These are phyloP conservation scores for Sinonovacula constricta DNA, from an alignment of 1,140 invertebrate genomes.

Conservation along the genomic window DNA sequence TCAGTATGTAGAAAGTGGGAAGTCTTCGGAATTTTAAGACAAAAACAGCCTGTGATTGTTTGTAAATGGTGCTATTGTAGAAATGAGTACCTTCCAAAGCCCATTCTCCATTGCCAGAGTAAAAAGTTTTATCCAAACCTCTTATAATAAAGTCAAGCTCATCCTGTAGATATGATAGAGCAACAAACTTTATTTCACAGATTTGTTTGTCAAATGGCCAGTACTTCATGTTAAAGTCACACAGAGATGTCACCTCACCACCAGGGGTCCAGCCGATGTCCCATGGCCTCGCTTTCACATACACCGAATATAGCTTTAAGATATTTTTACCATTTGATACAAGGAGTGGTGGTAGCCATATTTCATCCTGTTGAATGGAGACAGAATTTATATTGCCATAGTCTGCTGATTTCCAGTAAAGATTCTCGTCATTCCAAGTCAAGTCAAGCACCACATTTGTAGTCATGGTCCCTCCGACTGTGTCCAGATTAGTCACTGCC, in stretches of 20 bases:
- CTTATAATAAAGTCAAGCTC: not conserved
- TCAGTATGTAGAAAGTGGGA: not conserved
- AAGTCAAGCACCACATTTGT: not conserved
- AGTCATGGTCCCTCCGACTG: slow-evolving; percentile 4
- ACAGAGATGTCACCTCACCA: not conserved
- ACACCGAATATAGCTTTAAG: not conserved
- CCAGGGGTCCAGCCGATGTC: not conserved
- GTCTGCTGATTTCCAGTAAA: slow-evolving; percentile 9
- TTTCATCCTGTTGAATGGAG: not conserved
- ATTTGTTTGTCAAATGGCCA: slow-evolving; percentile 26
- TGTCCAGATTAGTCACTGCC: not conserved
- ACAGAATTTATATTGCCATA: slow-evolving; percentile 1
- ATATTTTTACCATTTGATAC: not conserved
- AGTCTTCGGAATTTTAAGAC: not conserved
- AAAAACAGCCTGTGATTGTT: not conserved
- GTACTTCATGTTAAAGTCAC: slow-evolving; percentile 13
- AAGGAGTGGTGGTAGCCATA: slow-evolving; percentile 11
- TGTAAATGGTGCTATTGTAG: not conserved
- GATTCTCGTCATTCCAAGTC: slow-evolving; percentile 9
- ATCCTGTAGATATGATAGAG: not conserved
- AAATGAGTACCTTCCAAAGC: not conserved
- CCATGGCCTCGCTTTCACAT: not conserved
- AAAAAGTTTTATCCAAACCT: not conserved
- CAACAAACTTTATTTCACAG: not conserved
- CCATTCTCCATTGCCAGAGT: not conserved